A percentile compares a stretch with the other conserved stretches of the same genome.
Evolutionary conservation across 2,888 invertebrate species (phyloP).

Genomic region (Branchipolynoe longqiensis): DNA sequence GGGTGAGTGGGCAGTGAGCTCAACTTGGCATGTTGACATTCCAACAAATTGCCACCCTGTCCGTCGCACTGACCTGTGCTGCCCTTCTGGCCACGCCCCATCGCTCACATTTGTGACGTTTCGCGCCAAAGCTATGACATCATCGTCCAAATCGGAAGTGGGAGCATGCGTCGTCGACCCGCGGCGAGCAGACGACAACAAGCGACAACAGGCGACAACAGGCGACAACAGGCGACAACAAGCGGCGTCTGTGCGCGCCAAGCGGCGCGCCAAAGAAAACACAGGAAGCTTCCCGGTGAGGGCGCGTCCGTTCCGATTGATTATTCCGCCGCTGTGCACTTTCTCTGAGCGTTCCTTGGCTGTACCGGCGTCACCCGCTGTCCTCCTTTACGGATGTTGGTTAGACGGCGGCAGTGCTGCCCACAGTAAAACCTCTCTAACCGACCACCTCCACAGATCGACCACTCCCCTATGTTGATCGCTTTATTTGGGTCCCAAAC

Average conservation of each 20-base stretch:
- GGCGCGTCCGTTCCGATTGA: not conserved
- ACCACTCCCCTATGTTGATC: too few species aligned
- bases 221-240: not conserved
- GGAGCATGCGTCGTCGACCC: not conserved
- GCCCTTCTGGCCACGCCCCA: conserved; percentile 10
- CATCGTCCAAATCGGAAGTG: not conserved
- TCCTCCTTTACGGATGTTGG: conserved; percentile 29
- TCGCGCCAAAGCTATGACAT: conserved; percentile 4
- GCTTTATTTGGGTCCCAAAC: too few species aligned
- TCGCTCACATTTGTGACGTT: not conserved
- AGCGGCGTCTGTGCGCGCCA: not conserved
- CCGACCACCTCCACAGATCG: too few species aligned
- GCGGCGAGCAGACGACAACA: not conserved
- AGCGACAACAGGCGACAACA: not conserved
- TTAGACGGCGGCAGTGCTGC: not conserved
- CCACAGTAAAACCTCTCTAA: too few species aligned
- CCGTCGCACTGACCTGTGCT: conserved; percentile 10
- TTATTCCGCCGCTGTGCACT: conserved; percentile 6
- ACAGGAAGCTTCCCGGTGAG: conserved; percentile 2
- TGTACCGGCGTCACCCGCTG: not conserved
- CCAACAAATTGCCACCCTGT: not conserved
- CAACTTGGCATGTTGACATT: conserved; percentile 9
- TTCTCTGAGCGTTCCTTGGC: not conserved
- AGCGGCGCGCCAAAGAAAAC: too few species aligned
- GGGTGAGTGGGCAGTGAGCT: not conserved